Evolutionary conservation across 1,140 invertebrate genomes (phyloP).

Genomic region (Aphelinus atriplicis): DNA sequence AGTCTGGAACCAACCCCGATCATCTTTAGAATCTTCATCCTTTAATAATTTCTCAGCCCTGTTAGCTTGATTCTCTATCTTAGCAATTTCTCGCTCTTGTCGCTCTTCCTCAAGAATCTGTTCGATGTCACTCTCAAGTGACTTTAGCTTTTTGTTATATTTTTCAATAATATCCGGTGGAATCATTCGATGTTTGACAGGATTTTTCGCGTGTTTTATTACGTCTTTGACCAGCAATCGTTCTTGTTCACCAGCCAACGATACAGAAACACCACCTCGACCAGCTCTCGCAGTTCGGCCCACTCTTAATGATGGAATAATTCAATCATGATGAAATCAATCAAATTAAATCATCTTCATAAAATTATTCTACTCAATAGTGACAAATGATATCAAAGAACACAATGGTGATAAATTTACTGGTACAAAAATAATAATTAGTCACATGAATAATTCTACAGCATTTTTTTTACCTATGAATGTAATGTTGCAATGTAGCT

Average conservation of each 20-base stretch:
- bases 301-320: slow-evolving; percentile 67
- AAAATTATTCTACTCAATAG: no score
- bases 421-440: no score
- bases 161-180: slow-evolving; percentile 90
- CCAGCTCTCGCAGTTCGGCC: slow-evolving; percentile 96
- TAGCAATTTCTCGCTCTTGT: slow-evolving; percentile 83
- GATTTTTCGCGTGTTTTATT: slow-evolving; percentile 84
- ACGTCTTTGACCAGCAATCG: slow-evolving; percentile 91
- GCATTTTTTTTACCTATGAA: slow-evolving; percentile 75
- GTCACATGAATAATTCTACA: no score
- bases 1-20: slow-evolving; percentile 89
- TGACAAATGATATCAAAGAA: no score
- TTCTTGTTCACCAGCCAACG: slow-evolving; percentile 92
- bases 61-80: slow-evolving; percentile 86
- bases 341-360: no score
- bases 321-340: no score
- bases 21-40: slow-evolving; percentile 55
- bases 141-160: slow-evolving; percentile 79
- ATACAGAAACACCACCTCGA: slow-evolving; percentile 88
- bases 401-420: no score
- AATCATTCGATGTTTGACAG: slow-evolving; percentile 88
- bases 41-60: slow-evolving; percentile 81
- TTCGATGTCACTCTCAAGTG: slow-evolving; percentile 81
- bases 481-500: slow-evolving; percentile 92
- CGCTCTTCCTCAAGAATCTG: slow-evolving; percentile 86